Base-by-base conservation (phyloP, 2,797 vertebrate species). In the Poecilia picta region DNA sequence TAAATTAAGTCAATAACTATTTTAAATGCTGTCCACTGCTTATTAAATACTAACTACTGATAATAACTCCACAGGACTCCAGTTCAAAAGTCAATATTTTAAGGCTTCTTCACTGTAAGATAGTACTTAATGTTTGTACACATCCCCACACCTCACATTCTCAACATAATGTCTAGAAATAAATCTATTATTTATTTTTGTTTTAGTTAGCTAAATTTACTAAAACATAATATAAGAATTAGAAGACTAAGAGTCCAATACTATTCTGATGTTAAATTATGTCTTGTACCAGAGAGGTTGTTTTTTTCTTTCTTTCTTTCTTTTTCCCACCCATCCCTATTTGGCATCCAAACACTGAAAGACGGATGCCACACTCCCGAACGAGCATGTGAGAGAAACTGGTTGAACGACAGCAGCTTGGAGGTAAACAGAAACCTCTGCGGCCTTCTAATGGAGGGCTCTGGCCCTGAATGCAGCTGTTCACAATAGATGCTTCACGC, bases 401-500 rank as follows among this genome's bases (percentile, higher is more conserved):
- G 4, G 76, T 53, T 87, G 79, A 92, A 88, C 83, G 84, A 82
- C 86, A 81, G 79, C 81, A 81, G 84, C 81, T 73, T 84, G 84
- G 88, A 85, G 78, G 85, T 90, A 83, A 87, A 93, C 88, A 90
- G 90, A 94, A 92, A 87, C 89, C 91, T 91, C 88, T 86, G 86
- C 62, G 8, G 92, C 79, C 81, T 88, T 88, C 91, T 78, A 83
- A 89, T 91, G 88, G 89, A 88, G 77, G 41, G 80, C 76, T 78
- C 2, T 81, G 82, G 75, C 70, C 77, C 84, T 86, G 86, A 94
- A 94, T 91, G 89, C 87, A 74, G 74, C 77, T 16, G 83, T 76
- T 88, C 89, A 95, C 92, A 95, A 93, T 91, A 89, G 85, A 74
- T 16, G 78, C 83, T 92, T 93, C 92, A 94, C 81, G 89, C 92